phyloP scores from a whole-genome alignment of 1,140 invertebrate species.

The Calephelis virginiensis region DNA sequence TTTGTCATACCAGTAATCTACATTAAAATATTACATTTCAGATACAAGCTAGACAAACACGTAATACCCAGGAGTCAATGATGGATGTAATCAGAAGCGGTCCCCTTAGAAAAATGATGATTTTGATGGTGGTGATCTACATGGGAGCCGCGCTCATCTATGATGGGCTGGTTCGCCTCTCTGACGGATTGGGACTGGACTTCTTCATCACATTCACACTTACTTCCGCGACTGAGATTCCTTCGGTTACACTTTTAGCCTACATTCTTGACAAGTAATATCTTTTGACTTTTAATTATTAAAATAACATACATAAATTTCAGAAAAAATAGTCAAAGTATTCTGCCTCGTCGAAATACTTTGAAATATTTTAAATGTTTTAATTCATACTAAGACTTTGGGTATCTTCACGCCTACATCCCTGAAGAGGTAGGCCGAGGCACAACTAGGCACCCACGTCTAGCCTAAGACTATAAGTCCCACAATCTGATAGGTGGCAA shows the following conservation, averaged over 20 bases:
- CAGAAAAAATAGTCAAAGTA: too few species aligned
- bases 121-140: slow-evolving; percentile 76
- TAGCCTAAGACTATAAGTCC: too few species aligned
- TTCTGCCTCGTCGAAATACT: too few species aligned
- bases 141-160: slow-evolving; percentile 84
- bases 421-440: too few species aligned
- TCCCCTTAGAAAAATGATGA: slow-evolving; percentile 78
- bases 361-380: too few species aligned
- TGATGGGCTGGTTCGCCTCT: slow-evolving; percentile 84
- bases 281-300: neutral
- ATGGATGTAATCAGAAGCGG: slow-evolving; percentile 80
- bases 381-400: neutral
- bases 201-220: slow-evolving; percentile 85
- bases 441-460: too few species aligned
- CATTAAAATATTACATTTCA: neutral
- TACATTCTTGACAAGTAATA: slow-evolving; percentile 82
- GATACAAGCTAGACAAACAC: slow-evolving; percentile 32
- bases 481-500: too few species aligned
- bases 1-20: too few species aligned
- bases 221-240: slow-evolving; percentile 84
- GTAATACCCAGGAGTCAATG: slow-evolving; percentile 68
- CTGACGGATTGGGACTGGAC: slow-evolving; percentile 82
- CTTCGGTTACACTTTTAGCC: slow-evolving; percentile 83
- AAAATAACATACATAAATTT: too few species aligned
- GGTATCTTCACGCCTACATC: too few species aligned